Conservation (phyloP, 2,797 vertebrate species). For the Orestias chungarensis region DNA sequence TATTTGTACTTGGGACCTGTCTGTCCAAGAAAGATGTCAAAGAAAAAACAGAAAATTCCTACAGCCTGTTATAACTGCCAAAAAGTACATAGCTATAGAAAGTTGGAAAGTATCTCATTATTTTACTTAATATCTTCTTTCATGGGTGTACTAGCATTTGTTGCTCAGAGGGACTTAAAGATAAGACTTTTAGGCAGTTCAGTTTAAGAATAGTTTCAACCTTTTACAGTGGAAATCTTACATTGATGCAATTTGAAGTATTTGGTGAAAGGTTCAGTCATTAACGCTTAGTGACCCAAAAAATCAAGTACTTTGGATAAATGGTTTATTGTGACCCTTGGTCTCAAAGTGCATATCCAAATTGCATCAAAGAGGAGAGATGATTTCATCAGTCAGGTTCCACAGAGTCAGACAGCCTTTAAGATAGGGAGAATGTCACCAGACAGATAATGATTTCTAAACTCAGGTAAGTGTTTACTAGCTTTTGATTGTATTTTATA, state of each 20-base stretch:
- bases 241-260: neutral
- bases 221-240: neutral
- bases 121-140: slow-evolving; percentile 29
- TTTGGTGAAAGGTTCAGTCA: neutral
- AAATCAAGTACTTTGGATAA: neutral
- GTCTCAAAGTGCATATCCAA: neutral
- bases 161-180: slow-evolving; percentile 24
- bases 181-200: slow-evolving; percentile 16
- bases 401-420: too few species aligned
- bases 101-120: slow-evolving; percentile 62
- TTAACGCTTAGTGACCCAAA: too few species aligned
- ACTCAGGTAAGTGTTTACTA: neutral
- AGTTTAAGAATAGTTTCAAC: neutral
- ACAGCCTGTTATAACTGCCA: slow-evolving; percentile 53
- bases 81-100: slow-evolving; percentile 60
- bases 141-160: slow-evolving; percentile 19
- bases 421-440: neutral
- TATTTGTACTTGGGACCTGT: slow-evolving; percentile 51
- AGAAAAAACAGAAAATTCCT: slow-evolving; percentile 61
- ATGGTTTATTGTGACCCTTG: neutral
- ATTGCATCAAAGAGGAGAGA: neutral
- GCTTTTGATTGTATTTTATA: neutral
- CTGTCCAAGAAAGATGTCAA: slow-evolving; percentile 60
- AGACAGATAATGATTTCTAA: neutral
- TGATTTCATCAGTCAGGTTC: too few species aligned